Percentiles rank a stretch among this genome's conserved stretches.
Conservation (phyloP, 1,140 invertebrate species). For the Listronotus oregonensis region DNA sequence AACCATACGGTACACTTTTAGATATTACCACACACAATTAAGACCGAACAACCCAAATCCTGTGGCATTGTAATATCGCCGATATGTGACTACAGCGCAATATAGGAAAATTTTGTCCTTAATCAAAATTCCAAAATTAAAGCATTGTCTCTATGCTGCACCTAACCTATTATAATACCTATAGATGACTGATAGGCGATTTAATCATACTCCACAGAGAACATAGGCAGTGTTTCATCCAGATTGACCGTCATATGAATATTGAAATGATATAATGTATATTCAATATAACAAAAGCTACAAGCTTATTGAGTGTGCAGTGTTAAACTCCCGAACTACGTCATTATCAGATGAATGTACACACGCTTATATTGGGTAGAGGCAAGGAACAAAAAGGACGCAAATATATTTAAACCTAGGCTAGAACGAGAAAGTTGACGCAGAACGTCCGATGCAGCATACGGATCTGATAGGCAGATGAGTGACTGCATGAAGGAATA, state of each 20-base stretch:
- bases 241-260: neutral
- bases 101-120: too few relatives aligned
- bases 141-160: slow-evolving; percentile 16
- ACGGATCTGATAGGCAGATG: slow-evolving; percentile 35
- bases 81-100: too few relatives aligned
- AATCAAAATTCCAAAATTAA: slow-evolving; percentile 18
- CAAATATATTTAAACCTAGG: slow-evolving; percentile 2
- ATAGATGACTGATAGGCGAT: slow-evolving; percentile 15
- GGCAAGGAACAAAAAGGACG: slow-evolving; percentile 8
- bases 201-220: neutral
- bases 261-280: slow-evolving; percentile 10
- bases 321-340: slow-evolving; percentile 28
- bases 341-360: slow-evolving; percentile 32
- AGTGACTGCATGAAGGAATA: slow-evolving; percentile 42
- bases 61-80: too few relatives aligned
- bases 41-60: too few relatives aligned
- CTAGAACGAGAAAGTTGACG: slow-evolving; percentile 18
- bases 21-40: too few relatives aligned
- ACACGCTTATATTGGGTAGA: slow-evolving; percentile 15
- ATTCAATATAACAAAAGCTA: slow-evolving; percentile 29
- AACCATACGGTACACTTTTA: too few relatives aligned
- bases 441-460: neutral
- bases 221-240: slow-evolving; percentile 4
- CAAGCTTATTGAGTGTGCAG: slow-evolving; percentile 1
- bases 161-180: slow-evolving; percentile 17